Evolutionary conservation across 2,888 invertebrate genomes (phyloP).

Genomic region (Orgyia antiqua): DNA sequence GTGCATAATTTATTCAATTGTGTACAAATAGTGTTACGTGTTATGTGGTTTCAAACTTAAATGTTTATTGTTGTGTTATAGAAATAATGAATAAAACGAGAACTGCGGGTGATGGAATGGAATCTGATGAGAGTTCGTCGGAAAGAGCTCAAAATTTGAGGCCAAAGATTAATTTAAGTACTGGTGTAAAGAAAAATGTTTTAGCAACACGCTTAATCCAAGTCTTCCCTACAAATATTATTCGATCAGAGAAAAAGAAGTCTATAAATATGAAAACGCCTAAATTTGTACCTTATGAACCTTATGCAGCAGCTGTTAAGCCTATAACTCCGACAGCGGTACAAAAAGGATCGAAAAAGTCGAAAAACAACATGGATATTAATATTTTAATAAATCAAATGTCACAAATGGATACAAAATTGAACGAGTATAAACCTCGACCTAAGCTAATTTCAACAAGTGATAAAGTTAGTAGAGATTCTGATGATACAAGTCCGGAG

Average conservation of each 20-base stretch:
- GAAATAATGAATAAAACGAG: slow-evolving; percentile 68
- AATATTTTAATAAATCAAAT: slow-evolving; percentile 84
- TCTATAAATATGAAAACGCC: slow-evolving; percentile 81
- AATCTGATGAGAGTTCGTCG: slow-evolving; percentile 65
- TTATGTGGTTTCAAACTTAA: no score
- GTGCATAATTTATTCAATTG: no score
- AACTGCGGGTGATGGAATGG: slow-evolving; percentile 90
- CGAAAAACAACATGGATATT: slow-evolving; percentile 80
- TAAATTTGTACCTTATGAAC: slow-evolving; percentile 93
- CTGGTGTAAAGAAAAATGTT: slow-evolving; percentile 37
- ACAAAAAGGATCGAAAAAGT: slow-evolving; percentile 55
- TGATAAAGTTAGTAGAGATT: slow-evolving; percentile 41
- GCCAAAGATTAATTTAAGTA: slow-evolving; percentile 16
- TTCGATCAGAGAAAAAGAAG: slow-evolving; percentile 76
- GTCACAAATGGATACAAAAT: slow-evolving; percentile 82
- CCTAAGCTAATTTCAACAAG: slow-evolving; percentile 51
- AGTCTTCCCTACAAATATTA: slow-evolving; percentile 79
- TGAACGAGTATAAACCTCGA: slow-evolving; percentile 77
- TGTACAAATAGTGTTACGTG: no score
- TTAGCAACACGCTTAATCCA: slow-evolving; percentile 53
- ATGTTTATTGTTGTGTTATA: no score
- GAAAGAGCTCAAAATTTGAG: slow-evolving; percentile 32
- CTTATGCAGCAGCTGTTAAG: slow-evolving; percentile 90
- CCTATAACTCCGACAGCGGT: slow-evolving; percentile 81
- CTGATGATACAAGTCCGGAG: slow-evolving; percentile 47